Conservation (phyloP, 2,888 invertebrate species). For the Willowsia nigromaculata region DNA sequence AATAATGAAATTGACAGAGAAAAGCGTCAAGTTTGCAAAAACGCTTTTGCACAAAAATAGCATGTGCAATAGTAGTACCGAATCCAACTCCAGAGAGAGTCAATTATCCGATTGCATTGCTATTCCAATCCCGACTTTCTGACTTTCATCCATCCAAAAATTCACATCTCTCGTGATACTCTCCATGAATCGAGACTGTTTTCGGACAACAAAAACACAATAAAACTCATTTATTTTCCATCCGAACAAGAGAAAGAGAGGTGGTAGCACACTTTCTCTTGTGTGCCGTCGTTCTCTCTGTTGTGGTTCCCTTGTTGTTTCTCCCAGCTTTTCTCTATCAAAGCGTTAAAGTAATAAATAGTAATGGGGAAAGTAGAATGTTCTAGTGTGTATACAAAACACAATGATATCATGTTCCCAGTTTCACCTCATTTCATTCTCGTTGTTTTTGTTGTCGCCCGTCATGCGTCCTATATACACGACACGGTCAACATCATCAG, state of each 20-base stretch:
- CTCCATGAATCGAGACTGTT: background rate
- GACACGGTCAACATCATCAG: background rate
- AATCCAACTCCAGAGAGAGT: no score
- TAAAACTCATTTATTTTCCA: background rate
- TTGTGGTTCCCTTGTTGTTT: background rate
- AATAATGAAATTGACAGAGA: background rate
- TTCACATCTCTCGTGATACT: background rate
- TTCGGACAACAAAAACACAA: background rate
- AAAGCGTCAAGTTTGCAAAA: no score
- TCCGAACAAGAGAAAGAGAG: no score
- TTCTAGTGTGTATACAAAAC: background rate
- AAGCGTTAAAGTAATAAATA: background rate
- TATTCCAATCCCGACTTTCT: conserved; percentile 17
- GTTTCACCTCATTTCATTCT: conserved; percentile 35
- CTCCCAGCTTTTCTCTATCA: background rate
- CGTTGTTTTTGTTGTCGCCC: conserved; percentile 2
- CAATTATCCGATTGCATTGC: conserved; percentile 30
- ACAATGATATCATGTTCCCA: background rate
- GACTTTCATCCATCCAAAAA: background rate
- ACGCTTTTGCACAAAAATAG: background rate
- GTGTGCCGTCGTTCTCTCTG: background rate
- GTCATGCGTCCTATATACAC: background rate
- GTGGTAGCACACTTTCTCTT: no score
- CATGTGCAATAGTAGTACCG: background rate
- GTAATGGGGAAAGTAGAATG: background rate